These are phyloP conservation scores for Ovis canadensis DNA, from an alignment of 2,113 vertebrate genomes.

Conservation along the genomic window DNA sequence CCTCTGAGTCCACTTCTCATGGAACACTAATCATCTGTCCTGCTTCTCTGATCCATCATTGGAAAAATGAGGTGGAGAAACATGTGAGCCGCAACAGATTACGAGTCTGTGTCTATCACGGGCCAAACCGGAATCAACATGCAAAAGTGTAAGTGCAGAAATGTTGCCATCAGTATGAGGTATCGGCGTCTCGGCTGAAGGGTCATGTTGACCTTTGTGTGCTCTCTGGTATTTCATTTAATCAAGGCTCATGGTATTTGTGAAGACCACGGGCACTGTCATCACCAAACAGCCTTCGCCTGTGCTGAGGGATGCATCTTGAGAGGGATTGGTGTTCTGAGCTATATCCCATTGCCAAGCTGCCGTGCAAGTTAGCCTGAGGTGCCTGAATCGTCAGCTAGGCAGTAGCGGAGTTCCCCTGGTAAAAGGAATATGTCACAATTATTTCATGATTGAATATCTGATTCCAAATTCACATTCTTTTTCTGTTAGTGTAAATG, in stretches of 20 bases:
- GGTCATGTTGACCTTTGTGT: neutral
- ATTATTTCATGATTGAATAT: neutral
- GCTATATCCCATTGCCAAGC: neutral
- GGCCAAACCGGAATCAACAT: constrained; percentile 84
- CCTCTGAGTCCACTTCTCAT: constrained; percentile 75
- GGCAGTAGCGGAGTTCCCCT: neutral
- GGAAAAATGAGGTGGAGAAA: constrained; percentile 93
- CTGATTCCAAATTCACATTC: neutral
- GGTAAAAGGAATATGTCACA: neutral
- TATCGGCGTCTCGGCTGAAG: fast-evolving
- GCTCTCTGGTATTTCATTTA: neutral
- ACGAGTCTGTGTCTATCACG: constrained; percentile 91
- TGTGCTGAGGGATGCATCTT: neutral
- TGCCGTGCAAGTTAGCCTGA: fast-evolving
- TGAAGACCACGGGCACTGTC: neutral
- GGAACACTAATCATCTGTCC: constrained; percentile 93
- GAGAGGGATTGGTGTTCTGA: neutral
- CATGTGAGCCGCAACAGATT: constrained; percentile 80
- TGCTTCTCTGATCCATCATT: constrained; percentile 96
- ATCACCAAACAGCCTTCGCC: neutral
- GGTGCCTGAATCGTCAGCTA: neutral
- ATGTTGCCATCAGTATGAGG: fast-evolving
- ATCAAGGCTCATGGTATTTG: neutral
- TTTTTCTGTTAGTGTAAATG: neutral
- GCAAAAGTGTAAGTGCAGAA: constrained; percentile 82